Percentiles rank a stretch among this genome's conserved stretches.
Conservation (phyloP, 2,888 invertebrate genomes). For the Cataglyphis livida region DNA sequence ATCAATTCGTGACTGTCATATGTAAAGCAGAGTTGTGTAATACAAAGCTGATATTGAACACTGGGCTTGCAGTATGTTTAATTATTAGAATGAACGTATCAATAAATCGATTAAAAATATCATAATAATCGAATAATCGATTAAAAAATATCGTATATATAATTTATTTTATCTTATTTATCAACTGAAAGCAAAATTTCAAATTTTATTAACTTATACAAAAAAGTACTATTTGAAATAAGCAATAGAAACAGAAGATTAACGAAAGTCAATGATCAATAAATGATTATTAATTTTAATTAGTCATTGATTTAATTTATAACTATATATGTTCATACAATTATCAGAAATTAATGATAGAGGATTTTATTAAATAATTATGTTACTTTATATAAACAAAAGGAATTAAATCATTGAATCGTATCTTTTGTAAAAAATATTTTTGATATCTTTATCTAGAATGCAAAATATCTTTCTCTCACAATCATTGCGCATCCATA, state of each 20-base stretch:
- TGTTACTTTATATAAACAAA: background rate
- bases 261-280: background rate
- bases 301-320: background rate
- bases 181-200: background rate
- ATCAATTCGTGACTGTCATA: conserved; percentile 33
- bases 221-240: conserved; percentile 3
- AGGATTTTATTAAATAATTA: background rate
- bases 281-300: background rate
- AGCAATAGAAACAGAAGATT: background rate
- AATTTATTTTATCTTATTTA: background rate
- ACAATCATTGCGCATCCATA: background rate
- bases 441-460: background rate
- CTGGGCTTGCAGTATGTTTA: background rate
- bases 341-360: background rate
- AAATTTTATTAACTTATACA: background rate
- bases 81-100: conserved; percentile 2
- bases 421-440: background rate
- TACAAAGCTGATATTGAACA: background rate
- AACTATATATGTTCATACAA: background rate
- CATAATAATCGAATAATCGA: background rate
- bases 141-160: background rate
- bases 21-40: conserved; percentile 16
- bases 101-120: background rate
- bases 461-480: background rate
- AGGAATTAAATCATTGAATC: background rate